phyloP scores from a whole-genome alignment of 2,113 vertebrate species.

The Siniperca knerii region DNA sequence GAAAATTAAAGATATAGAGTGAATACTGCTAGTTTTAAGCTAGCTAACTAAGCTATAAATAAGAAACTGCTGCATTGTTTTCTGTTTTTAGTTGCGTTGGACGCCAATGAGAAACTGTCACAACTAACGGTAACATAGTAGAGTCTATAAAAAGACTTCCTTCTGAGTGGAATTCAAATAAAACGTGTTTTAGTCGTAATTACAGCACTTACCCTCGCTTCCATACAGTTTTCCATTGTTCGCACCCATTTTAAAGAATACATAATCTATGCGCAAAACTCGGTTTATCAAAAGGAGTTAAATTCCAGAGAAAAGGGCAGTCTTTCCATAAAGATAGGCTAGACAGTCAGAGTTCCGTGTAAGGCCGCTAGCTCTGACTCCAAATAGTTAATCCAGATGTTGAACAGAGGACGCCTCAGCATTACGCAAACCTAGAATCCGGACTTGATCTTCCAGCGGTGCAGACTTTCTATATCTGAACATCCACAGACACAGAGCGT shows the following conservation, averaged over 20 bases:
- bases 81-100: background rate
- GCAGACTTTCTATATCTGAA: conserved; percentile 46
- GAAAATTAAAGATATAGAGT: background rate
- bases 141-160: background rate
- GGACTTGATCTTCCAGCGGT: conserved; percentile 56
- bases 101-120: background rate
- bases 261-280: conserved; percentile 86
- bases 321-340: conserved; percentile 43
- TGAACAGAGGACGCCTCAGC: conserved; percentile 60
- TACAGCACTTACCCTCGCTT: conserved; percentile 92
- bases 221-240: conserved; percentile 98
- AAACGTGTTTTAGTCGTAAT: conserved; percentile 17
- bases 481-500: conserved; percentile 33
- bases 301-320: conserved; percentile 50
- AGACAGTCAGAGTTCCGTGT: conserved; percentile 37
- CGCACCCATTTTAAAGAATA: conserved; percentile 94
- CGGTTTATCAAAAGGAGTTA: conserved; percentile 50
- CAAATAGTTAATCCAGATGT: conserved; percentile 85
- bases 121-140: background rate
- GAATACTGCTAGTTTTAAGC: conserved; percentile 23
- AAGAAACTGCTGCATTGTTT: conserved; percentile 1
- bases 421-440: conserved; percentile 69
- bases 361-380: conserved; percentile 64
- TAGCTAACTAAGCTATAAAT: conserved; percentile 10
- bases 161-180: background rate